A percentile compares a stretch with the other conserved stretches of the same genome.
phyloP scores from a whole-genome alignment of 1,140 invertebrate species.

The Drosophila ercepeae region DNA sequence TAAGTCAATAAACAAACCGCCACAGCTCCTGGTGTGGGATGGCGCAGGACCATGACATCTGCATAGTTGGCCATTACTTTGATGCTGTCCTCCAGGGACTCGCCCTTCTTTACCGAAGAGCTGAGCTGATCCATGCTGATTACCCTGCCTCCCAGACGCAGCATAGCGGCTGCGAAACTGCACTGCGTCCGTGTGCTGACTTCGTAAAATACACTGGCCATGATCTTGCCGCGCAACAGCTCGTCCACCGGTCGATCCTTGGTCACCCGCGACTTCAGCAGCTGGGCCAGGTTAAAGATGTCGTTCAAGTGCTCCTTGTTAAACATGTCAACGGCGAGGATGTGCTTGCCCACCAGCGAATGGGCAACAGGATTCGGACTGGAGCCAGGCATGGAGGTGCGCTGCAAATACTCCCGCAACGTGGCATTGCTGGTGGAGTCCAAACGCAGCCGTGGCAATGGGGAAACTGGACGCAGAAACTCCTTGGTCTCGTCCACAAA shows the following conservation, averaged over 20 bases:
- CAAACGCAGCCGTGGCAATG: conserved; percentile 85
- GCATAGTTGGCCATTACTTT: conserved; percentile 93
- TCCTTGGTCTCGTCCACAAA: conserved; percentile 84
- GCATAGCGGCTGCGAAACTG: conserved; percentile 98
- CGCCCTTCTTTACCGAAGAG: conserved; percentile 98
- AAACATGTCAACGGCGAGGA: conserved; percentile 94
- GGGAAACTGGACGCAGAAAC: conserved; percentile 75
- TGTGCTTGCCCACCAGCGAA: conserved; percentile 90
- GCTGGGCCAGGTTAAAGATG: conserved; percentile 97
- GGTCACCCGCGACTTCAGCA: conserved; percentile 91
- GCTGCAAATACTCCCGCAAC: conserved; percentile 82
- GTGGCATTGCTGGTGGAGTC: conserved; percentile 85
- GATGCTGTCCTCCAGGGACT: conserved; percentile 96
- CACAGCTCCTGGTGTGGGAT: conserved; percentile 96
- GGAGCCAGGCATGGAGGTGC: conserved; percentile 54
- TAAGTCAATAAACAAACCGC: conserved; percentile 86
- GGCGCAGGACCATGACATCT: conserved; percentile 96
- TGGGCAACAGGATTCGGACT: conserved; percentile 78
- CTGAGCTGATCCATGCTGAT: conserved; percentile 94
- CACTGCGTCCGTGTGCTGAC: conserved; percentile 97
- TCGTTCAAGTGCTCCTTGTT: conserved; percentile 95
- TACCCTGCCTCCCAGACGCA: conserved; percentile 95
- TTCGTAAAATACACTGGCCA: conserved; percentile 99
- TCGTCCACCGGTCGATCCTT: conserved; percentile 94
- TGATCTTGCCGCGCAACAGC: conserved; percentile 95